These are phyloP conservation scores for Bombus pyrosoma DNA, from an alignment of 1,140 invertebrate species.

Conservation along the genomic window DNA sequence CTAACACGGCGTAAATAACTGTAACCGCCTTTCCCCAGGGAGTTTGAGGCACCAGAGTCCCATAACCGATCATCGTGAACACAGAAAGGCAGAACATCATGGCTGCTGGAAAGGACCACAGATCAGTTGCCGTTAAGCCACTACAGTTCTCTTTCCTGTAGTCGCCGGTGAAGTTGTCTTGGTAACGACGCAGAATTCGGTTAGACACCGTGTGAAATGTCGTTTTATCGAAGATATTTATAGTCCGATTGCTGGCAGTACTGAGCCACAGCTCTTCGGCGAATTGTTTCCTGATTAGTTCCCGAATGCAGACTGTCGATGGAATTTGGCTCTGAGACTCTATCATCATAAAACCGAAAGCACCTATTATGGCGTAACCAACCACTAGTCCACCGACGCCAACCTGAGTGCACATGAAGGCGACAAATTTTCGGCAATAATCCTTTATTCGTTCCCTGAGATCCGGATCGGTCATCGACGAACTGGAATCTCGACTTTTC, in stretches of 20 bases:
- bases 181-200: slow-evolving; percentile 87
- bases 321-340: slow-evolving; percentile 87
- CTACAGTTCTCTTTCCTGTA: slow-evolving; percentile 86
- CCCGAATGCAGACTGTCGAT: slow-evolving; percentile 73
- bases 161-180: slow-evolving; percentile 86
- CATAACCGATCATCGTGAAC: slow-evolving; percentile 97
- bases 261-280: slow-evolving; percentile 89
- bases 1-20: slow-evolving; percentile 96
- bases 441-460: slow-evolving; percentile 89
- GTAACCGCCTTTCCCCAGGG: slow-evolving; percentile 95
- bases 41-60: slow-evolving; percentile 96
- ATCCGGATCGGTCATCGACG: slow-evolving; percentile 85
- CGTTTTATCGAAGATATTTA: slow-evolving; percentile 90
- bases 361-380: slow-evolving; percentile 96
- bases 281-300: slow-evolving; percentile 76
- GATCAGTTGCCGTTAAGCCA: slow-evolving; percentile 86
- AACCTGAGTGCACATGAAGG: slow-evolving; percentile 96
- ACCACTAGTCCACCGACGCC: slow-evolving; percentile 97
- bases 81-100: slow-evolving; percentile 94
- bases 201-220: slow-evolving; percentile 88
- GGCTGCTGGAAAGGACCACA: slow-evolving; percentile 92
- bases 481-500: slow-evolving; percentile 87
- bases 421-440: slow-evolving; percentile 92
- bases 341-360: slow-evolving; percentile 94
- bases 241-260: slow-evolving; percentile 82